Conservation (phyloP, 2,113 vertebrate species). For the Osmerus eperlanus region DNA sequence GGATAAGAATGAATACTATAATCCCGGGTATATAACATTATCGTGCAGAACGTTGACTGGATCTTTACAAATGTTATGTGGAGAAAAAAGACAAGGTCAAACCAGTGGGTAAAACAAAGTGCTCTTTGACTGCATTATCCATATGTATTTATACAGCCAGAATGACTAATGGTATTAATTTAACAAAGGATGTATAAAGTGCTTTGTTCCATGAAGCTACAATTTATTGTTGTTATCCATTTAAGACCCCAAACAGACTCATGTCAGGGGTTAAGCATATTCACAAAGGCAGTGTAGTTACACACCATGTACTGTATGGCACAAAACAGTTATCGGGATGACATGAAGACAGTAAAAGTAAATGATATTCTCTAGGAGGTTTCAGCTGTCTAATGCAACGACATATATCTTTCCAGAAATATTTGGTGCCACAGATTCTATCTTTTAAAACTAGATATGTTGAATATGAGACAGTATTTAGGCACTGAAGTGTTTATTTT, state of each 20-base stretch:
- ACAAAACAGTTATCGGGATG: background rate
- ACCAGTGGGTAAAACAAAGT: slow-evolving; percentile 27
- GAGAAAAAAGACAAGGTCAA: slow-evolving; percentile 47
- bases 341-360: background rate
- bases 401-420: slow-evolving; percentile 16
- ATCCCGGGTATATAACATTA: slow-evolving; percentile 50
- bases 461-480: too few relatives aligned
- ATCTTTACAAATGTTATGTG: slow-evolving; percentile 48
- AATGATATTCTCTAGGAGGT: slow-evolving; percentile 1
- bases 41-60: slow-evolving; percentile 34
- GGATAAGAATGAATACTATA: slow-evolving; percentile 41
- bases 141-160: slow-evolving; percentile 26
- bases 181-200: slow-evolving; percentile 16
- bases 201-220: slow-evolving; percentile 6
- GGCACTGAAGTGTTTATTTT: too few relatives aligned
- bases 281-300: background rate
- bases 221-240: slow-evolving; percentile 4
- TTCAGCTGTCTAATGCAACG: slow-evolving; percentile 19
- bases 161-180: slow-evolving; percentile 19
- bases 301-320: background rate
- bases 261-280: background rate
- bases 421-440: too few relatives aligned
- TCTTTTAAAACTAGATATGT: too few relatives aligned
- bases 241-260: slow-evolving; percentile 9
- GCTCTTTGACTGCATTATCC: slow-evolving; percentile 39